A percentile compares a stretch with the other conserved stretches of the same genome.
These are phyloP conservation scores for Temnothorax rugatulus DNA, from an alignment of 2,888 invertebrate genomes.

Conservation along the genomic window DNA sequence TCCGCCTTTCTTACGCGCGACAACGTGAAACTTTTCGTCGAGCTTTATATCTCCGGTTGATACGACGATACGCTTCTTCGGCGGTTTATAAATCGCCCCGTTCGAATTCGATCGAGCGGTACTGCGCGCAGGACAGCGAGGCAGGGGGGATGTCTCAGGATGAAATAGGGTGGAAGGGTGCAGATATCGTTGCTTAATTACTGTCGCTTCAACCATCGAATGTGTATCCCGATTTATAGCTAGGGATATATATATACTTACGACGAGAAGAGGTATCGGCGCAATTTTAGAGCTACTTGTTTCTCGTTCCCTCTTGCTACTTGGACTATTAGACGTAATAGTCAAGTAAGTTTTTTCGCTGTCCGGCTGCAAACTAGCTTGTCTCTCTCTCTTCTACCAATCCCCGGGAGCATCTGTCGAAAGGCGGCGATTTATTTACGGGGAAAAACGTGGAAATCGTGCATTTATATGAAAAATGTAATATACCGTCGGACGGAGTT, in stretches of 20 bases:
- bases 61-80: not conserved
- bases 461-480: conserved; percentile 7
- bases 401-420: not conserved
- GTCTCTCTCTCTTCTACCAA: not conserved
- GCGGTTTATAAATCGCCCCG: conserved; percentile 1
- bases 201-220: not conserved
- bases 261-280: not conserved
- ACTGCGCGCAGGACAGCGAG: no score
- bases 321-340: conserved; percentile 12
- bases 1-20: not conserved
- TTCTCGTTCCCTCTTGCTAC: not conserved
- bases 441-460: not conserved
- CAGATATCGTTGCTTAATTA: conserved; percentile 25
- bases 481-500: conserved; percentile 8
- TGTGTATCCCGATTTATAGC: conserved; percentile 6
- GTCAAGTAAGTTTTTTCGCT: not conserved
- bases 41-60: not conserved
- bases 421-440: not conserved
- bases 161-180: conserved; percentile 2
- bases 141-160: not conserved
- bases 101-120: not conserved
- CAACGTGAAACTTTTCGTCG: not conserved
- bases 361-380: not conserved
- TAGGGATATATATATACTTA: not conserved
- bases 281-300: not conserved